Conservation (phyloP, 2,797 vertebrate species). For the Phrynocephalus guinanensis region DNA sequence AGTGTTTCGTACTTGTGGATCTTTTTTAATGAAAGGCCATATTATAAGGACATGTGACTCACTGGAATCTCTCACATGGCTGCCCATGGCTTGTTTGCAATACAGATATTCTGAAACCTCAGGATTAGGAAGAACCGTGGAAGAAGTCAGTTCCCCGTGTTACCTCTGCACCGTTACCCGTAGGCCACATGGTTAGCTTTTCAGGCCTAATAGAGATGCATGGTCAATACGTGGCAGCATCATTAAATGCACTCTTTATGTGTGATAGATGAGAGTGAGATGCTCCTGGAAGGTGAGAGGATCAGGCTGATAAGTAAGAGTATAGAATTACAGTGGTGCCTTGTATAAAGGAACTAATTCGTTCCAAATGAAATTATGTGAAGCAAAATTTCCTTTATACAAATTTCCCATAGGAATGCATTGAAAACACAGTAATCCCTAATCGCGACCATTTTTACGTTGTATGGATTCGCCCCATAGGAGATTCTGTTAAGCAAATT, state of each 20-base stretch:
- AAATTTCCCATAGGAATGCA: too few relatives aligned
- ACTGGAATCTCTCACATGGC: constrained; percentile 69
- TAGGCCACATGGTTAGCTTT: constrained; percentile 6
- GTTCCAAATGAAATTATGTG: too few relatives aligned
- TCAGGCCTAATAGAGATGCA: not conserved
- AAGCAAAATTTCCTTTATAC: too few relatives aligned
- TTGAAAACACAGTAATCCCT: too few relatives aligned
- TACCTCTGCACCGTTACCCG: constrained; percentile 44
- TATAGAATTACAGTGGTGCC: too few relatives aligned
- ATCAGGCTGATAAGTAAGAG: too few relatives aligned
- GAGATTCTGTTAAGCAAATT: too few relatives aligned
- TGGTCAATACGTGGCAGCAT: not conserved
- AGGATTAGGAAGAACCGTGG: constrained; percentile 66
- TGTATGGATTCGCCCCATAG: too few relatives aligned
- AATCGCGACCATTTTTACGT: too few relatives aligned
- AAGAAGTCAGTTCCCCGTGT: constrained; percentile 57
- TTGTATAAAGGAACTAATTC: too few relatives aligned
- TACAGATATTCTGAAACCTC: constrained; percentile 65
- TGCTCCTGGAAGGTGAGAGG: not conserved
- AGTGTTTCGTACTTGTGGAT: constrained; percentile 65
- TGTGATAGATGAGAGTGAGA: not conserved
- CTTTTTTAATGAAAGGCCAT: constrained; percentile 74
- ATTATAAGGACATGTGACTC: constrained; percentile 71
- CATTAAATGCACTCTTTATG: not conserved
- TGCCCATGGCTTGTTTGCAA: constrained; percentile 71